A percentile compares a stretch with the other conserved stretches of the same genome.
These are phyloP conservation scores for Tragelaphus eurycerus DNA, from an alignment of 2,797 vertebrate species.

Conservation along the genomic window DNA sequence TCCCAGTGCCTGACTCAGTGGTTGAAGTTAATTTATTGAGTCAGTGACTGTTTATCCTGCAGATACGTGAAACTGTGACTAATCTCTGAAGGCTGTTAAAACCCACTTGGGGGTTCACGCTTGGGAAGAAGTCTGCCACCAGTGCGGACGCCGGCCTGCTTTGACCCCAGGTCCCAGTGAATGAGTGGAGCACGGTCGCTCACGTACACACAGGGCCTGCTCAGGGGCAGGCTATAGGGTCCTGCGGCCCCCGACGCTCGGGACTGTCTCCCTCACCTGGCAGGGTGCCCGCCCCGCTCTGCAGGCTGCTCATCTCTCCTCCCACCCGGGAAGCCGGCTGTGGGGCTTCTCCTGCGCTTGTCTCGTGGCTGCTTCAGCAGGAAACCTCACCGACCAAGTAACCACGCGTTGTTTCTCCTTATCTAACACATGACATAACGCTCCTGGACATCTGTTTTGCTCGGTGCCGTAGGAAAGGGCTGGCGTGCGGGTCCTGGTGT, in stretches of 20 bases:
- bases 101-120: not conserved
- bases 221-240: not conserved
- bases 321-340: not conserved
- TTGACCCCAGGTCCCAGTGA: not conserved
- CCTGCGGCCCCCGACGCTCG: accelerated
- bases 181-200: not conserved
- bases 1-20: no score
- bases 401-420: not conserved
- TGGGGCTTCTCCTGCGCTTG: no score
- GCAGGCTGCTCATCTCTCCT: not conserved
- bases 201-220: not conserved
- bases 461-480: not conserved
- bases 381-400: not conserved
- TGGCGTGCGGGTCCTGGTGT: not conserved
- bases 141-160: not conserved
- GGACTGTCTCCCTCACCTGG: not conserved
- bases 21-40: not conserved
- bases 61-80: not conserved
- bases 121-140: not conserved
- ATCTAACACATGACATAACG: not conserved
- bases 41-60: not conserved
- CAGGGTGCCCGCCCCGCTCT: not conserved
- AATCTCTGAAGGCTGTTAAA: not conserved
- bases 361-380: not conserved
- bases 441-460: not conserved